phyloP scores from a whole-genome alignment of 2,888 invertebrate genomes.

The Ctena decussata region DNA sequence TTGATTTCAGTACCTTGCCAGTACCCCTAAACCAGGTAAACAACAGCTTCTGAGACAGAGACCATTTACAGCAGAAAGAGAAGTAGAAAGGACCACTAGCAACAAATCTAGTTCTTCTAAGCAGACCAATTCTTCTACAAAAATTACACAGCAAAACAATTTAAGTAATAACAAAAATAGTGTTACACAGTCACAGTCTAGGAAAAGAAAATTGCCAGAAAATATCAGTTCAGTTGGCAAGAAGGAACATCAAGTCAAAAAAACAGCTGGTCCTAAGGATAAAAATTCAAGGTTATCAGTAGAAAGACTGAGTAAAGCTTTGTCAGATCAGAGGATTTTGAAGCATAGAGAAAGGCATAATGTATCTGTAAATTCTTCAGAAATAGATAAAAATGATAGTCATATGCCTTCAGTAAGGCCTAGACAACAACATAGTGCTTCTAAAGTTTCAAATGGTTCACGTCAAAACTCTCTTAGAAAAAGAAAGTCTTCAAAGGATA shows the following conservation, averaged over 20 bases:
- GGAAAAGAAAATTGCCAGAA: background rate
- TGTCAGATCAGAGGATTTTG: background rate
- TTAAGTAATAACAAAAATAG: background rate
- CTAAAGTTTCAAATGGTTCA: too few species aligned
- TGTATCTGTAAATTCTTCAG: background rate
- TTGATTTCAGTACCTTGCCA: slow-evolving; percentile 53
- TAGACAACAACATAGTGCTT: too few species aligned
- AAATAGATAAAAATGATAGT: too few species aligned
- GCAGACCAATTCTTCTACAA: background rate
- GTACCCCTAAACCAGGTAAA: slow-evolving; percentile 57
- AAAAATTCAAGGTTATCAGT: background rate
- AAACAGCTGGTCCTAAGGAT: too few species aligned
- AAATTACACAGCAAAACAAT: background rate
- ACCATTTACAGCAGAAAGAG: slow-evolving; percentile 27
- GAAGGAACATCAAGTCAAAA: too few species aligned
- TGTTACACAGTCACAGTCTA: background rate
- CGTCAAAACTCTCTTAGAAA: too few species aligned
- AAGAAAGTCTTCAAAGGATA: too few species aligned
- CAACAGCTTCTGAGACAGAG: slow-evolving; percentile 50
- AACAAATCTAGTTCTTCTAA: background rate
- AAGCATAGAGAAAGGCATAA: background rate
- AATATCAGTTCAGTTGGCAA: background rate
- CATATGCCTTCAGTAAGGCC: too few species aligned
- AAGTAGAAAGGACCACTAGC: background rate
- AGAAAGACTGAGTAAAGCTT: background rate